These are phyloP conservation scores for Meloe dianella DNA, from an alignment of 2,888 invertebrate genomes.

Conservation along the genomic window DNA sequence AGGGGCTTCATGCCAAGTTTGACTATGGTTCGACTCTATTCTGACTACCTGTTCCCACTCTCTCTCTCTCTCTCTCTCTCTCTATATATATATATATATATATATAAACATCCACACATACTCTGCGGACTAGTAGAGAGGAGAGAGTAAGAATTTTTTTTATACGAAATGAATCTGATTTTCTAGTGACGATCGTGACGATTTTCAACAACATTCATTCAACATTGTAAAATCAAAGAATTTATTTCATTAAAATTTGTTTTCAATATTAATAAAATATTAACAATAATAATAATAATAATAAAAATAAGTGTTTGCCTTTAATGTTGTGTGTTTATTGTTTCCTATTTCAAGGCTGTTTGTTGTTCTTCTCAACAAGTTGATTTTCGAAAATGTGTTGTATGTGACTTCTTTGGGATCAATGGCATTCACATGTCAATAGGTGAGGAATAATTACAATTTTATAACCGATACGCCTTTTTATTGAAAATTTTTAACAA, in stretches of 20 bases:
- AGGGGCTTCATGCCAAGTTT: slow-evolving; percentile 39
- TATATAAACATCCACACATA: slow-evolving; percentile 23
- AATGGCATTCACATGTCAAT: slow-evolving; percentile 40
- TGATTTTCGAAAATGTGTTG: slow-evolving; percentile 41
- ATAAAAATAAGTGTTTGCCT: not conserved
- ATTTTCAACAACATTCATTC: slow-evolving; percentile 4
- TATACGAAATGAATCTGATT: slow-evolving; percentile 35
- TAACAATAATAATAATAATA: not conserved
- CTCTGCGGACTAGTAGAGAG: slow-evolving; percentile 38
- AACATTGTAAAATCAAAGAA: not conserved
- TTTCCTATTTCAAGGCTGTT: slow-evolving; percentile 43
- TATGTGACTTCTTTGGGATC: slow-evolving; percentile 35
- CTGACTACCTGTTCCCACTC: slow-evolving; percentile 55
- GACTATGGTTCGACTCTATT: slow-evolving; percentile 34
- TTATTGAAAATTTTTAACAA: too few relatives aligned
- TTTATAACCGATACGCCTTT: slow-evolving; percentile 8
- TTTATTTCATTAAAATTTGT: not conserved
- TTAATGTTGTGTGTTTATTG: slow-evolving; percentile 25
- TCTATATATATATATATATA: too few relatives aligned
- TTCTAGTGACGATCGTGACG: slow-evolving; percentile 33
- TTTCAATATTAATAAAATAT: not conserved
- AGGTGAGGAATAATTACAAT: slow-evolving; percentile 32
- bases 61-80: too few relatives aligned
- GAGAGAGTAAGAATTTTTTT: too few relatives aligned
- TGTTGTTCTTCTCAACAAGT: slow-evolving; percentile 34